Conservation (phyloP, 2,888 invertebrate species). For the Callyntrura guangdongensis region DNA sequence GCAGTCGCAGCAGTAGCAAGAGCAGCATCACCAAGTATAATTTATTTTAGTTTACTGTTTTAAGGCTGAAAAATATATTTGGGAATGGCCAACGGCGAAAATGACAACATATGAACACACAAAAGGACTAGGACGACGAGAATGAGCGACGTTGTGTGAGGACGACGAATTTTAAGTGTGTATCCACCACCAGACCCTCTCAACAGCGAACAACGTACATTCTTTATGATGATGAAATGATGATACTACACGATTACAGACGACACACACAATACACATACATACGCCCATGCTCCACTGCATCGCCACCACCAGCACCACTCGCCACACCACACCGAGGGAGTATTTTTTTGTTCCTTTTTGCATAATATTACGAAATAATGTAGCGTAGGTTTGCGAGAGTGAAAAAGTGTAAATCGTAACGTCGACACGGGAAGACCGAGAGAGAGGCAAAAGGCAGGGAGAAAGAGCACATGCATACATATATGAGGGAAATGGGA, state of each 20-base stretch:
- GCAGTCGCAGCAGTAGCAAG: background rate
- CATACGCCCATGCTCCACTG: conserved; percentile 26
- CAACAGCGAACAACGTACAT: conserved; percentile 7
- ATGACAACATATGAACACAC: conserved; percentile 34
- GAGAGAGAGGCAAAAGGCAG: background rate
- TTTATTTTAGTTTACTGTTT: conserved; percentile 53
- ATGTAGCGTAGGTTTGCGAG: background rate
- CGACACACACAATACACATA: too few relatives aligned
- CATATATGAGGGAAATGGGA: too few relatives aligned
- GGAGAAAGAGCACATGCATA: too few relatives aligned
- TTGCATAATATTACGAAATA: conserved; percentile 21
- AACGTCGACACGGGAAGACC: conserved; percentile 2
- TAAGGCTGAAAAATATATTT: conserved; percentile 41
- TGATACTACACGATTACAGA: background rate
- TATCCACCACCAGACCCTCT: background rate
- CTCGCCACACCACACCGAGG: background rate
- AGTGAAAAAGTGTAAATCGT: conserved; percentile 33
- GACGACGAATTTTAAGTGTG: background rate
- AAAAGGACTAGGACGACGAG: background rate
- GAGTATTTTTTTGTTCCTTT: conserved; percentile 9
- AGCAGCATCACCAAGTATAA: conserved; percentile 45
- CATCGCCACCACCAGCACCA: background rate
- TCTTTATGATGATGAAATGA: conserved; percentile 30
- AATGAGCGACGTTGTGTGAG: background rate
- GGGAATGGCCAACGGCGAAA: conserved; percentile 55